Percentiles rank a stretch among this genome's conserved stretches.
Evolutionary conservation across 2,797 vertebrate species (phyloP).

Genomic region (Lacerta bilineata): DNA sequence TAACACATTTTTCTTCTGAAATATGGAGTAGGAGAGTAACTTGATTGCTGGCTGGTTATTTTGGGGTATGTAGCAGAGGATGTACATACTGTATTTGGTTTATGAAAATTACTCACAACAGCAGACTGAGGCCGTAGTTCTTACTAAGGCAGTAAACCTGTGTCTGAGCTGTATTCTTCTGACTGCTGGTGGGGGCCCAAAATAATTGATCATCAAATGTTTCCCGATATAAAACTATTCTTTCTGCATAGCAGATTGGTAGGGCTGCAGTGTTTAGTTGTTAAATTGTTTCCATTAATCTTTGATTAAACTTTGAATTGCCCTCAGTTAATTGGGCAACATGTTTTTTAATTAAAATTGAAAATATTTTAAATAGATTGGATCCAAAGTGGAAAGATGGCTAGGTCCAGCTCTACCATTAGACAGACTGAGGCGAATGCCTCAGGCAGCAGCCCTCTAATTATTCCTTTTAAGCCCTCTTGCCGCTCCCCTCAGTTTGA

Average conservation of each 20-base stretch:
- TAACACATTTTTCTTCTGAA: conserved; percentile 82
- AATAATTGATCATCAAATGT: background rate
- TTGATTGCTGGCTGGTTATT: conserved; percentile 78
- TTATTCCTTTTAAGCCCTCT: too few relatives aligned
- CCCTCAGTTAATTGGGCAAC: background rate
- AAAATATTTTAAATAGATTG: background rate
- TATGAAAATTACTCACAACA: conserved; percentile 79
- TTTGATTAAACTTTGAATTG: background rate
- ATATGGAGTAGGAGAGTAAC: conserved; percentile 75
- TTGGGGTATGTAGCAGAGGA: conserved; percentile 77
- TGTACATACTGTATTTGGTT: conserved; percentile 71
- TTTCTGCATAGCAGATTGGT: background rate
- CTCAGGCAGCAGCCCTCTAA: too few relatives aligned
- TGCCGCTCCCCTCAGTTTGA: too few relatives aligned
- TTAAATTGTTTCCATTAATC: background rate
- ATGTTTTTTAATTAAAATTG: background rate
- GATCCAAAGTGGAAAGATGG: background rate
- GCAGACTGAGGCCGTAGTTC: conserved; percentile 68
- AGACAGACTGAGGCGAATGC: too few relatives aligned
- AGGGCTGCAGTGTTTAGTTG: background rate
- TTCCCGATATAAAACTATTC: background rate
- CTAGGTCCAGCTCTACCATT: too few relatives aligned
- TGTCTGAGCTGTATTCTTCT: background rate
- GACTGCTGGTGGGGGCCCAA: background rate
- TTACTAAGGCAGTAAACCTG: background rate